phyloP scores from a whole-genome alignment of 2,888 invertebrate genomes.

The Chesias legatella region DNA sequence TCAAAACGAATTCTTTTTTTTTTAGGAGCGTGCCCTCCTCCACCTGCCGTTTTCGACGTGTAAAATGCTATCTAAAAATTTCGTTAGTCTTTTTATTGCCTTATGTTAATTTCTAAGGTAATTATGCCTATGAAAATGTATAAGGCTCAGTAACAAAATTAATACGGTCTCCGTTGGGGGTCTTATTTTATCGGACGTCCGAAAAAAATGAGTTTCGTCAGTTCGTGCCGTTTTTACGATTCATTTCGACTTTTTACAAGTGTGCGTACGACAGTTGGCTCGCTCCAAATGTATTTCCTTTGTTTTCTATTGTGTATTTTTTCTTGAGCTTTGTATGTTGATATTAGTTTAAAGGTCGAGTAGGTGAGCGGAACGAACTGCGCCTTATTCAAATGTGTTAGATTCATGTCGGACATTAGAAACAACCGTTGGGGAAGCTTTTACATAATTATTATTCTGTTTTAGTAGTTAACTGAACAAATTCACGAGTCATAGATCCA shows the following conservation, averaged over 20 bases:
- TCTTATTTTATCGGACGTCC: constrained; percentile 59
- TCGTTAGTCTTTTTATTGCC: constrained; percentile 74
- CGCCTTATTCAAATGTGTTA: constrained; percentile 21
- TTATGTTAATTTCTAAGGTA: constrained; percentile 79
- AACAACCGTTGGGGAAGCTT: constrained; percentile 5
- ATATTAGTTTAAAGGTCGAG: constrained; percentile 61
- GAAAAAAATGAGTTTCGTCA: constrained; percentile 48
- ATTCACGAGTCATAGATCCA: no score
- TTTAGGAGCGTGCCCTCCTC: constrained; percentile 25
- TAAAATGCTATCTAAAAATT: constrained; percentile 73
- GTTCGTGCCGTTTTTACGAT: constrained; percentile 61
- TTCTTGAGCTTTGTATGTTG: constrained; percentile 54
- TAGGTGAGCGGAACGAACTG: constrained; percentile 36
- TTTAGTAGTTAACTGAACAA: no score
- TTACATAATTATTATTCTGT: not conserved
- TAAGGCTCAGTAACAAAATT: constrained; percentile 69
- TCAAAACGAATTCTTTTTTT: constrained; percentile 32
- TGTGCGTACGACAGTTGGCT: constrained; percentile 69
- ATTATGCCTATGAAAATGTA: constrained; percentile 79
- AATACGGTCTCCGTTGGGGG: constrained; percentile 61
- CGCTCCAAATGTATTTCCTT: constrained; percentile 68
- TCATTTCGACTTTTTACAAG: constrained; percentile 58
- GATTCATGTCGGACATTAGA: constrained; percentile 7
- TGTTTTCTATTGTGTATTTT: constrained; percentile 57
- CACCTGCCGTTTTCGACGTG: constrained; percentile 72